Base-by-base conservation (phyloP, 2,888 invertebrate species). In the Kuschelorhynchus macadamiae region DNA sequence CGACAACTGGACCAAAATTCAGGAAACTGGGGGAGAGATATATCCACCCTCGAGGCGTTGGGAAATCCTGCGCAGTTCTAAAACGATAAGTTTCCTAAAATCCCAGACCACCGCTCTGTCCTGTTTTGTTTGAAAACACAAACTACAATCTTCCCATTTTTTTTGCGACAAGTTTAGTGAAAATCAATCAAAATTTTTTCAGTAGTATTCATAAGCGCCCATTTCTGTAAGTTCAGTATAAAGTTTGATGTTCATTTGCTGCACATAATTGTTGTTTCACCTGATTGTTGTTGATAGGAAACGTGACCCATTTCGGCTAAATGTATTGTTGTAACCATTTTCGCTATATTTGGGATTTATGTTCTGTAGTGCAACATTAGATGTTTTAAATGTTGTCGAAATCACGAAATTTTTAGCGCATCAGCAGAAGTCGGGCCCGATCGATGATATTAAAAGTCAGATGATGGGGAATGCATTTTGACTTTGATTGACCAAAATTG, bases 221-320 rank as follows among this genome's bases (percentile, higher is more conserved):
- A 79, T 80, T 79, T 80, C 79, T 79, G 80, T 80, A 80, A 80
- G 80, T 80, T 60, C 64, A 74, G 71, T 71, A 61, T 64, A 68
- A 72, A 70, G 71, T 71, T 72, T 76, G 68, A 75, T 79, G 66
- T 77, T 78, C 71, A 76, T 78, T 79, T 79, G 79, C 78, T 80
- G 80, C 80, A 80, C 79, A 77, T 80, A 77, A 77, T 79, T 80
- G 80, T 80, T 76, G 77, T 76, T 74, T 74, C 74, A 76, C 76
- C 73, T 73, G 65, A 68, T 57, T 76, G 75, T 74, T 75, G 67
- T 74, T 74, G 64, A 21, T 74, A 64, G 67, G 55, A 72, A 72
- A 66, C 68, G 73, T 74, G 69, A 66, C 67, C 65, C 49, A 68
- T 76, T 71, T 74, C 72, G 67, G 71, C 67, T 74, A 55, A 73